Evolutionary conservation across 2,888 invertebrate species (phyloP), one percentile per base, ranked within the genome.

Genomic region (Drosophila robusta): DNA sequence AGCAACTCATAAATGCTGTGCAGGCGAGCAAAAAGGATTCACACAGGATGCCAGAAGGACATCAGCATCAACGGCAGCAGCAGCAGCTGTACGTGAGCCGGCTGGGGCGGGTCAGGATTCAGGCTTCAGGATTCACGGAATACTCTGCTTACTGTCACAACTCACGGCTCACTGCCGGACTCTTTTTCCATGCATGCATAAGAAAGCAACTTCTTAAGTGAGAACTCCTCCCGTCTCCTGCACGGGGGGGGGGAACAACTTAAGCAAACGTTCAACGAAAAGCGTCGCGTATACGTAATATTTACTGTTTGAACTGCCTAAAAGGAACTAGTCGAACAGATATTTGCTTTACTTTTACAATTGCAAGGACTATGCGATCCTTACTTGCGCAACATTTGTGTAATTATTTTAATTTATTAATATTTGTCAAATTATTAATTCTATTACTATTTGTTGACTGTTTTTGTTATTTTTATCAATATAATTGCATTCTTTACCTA

Each of bases 1-100:
- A 49, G 45, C 73, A 61, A 62, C 82, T 79, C 86, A 87, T 85
- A 83, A 83, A 87, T 84, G 87, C 61, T 69, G 57, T 61, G 74
- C 80, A 65, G 67, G 61, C 63, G 47, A 57, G 75, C 62, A 70
- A 80, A 76, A 80, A 66, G 77, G 77, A 78, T 69, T 72, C 66
- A 57, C 62, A 44, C 73, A 77, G 58, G 39, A 62, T 57, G 52
- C 41, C 38, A 56, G 24, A 8, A 39, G 47, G 26, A 47, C 52
- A 50, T 41, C 9, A 47, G 36, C 63, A 69, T 6, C 12, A 51
- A 34, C 56, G 42, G 11, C 11, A 42, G 41, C 24, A 42, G 36
- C 18, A 32, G 46, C 29, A 16, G 22, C 18, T 16, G 56, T 26
- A 49, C 38, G 44, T 51, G 49, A 14, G 22, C 36, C 29, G 51